These are phyloP conservation scores for Hipparchia sbordonii DNA, from an alignment of 2,888 invertebrate genomes.

Conservation along the genomic window DNA sequence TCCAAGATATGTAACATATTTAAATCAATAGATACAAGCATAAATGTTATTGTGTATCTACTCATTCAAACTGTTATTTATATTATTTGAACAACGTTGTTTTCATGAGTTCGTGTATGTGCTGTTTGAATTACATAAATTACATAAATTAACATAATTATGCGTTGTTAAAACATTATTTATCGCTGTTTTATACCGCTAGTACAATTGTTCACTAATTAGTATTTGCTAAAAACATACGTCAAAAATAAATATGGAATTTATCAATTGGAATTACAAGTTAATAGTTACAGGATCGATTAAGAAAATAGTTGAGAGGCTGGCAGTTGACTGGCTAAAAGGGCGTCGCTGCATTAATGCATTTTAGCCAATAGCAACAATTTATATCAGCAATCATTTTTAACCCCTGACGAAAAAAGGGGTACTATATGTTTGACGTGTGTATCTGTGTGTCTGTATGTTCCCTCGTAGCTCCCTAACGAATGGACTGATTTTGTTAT, in stretches of 20 bases:
- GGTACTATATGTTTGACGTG: no score
- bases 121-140: neutral
- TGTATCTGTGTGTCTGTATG: no score
- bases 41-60: neutral
- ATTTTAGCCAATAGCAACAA: no score
- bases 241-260: neutral
- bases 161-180: constrained; percentile 3
- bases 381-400: no score
- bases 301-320: neutral
- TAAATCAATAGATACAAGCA: neutral
- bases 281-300: no score
- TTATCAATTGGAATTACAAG: no score
- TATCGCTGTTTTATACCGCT: neutral
- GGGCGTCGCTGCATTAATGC: no score
- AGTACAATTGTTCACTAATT: neutral
- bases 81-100: constrained; percentile 5
- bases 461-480: no score
- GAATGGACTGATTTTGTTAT: no score
- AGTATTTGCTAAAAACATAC: neutral
- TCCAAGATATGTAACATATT: neutral
- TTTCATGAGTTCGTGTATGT: neutral
- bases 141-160: constrained; percentile 11
- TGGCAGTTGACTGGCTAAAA: no score
- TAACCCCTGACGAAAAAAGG: no score
- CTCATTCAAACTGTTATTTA: neutral